Percentiles rank a stretch among this genome's conserved stretches.
Evolutionary conservation across 1,140 invertebrate genomes (phyloP).

Genomic region (Wiebesia pumilae): DNA sequence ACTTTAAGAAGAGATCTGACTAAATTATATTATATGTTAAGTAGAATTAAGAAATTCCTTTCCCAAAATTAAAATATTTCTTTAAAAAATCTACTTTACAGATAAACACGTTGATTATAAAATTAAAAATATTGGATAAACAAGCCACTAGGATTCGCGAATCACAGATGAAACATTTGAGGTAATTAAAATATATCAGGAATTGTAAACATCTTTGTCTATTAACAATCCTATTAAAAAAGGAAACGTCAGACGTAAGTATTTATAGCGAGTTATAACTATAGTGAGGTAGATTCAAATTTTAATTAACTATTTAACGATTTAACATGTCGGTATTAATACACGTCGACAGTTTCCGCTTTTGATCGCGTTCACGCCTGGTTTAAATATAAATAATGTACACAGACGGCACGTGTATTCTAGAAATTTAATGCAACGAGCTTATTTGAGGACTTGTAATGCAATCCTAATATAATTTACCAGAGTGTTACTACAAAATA

Average conservation of each 20-base stretch:
- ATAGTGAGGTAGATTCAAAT: neutral
- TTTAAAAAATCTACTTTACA: neutral
- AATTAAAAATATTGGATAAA: neutral
- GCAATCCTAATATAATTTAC: constrained; percentile 38
- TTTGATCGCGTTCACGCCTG: constrained; percentile 1
- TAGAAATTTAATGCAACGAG: constrained; percentile 26
- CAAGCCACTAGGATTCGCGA: neutral
- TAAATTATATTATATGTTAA: too few species aligned
- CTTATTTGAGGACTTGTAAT: constrained; percentile 27
- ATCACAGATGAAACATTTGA: neutral
- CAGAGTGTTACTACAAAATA: neutral
- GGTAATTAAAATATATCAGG: too few species aligned
- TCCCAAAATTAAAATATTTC: too few species aligned
- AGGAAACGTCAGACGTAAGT: neutral
- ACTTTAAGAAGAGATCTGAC: too few species aligned
- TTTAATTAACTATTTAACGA: constrained; percentile 22
- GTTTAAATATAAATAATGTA: constrained; percentile 34
- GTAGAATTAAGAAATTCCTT: too few species aligned
- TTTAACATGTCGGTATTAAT: constrained; percentile 28
- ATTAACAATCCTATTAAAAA: neutral
- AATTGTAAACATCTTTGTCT: too few species aligned
- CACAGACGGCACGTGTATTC: neutral
- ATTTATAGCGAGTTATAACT: neutral
- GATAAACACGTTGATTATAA: neutral
- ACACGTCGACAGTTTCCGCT: neutral